These are phyloP conservation scores for Paradisaea rubra DNA, from an alignment of 2,113 vertebrate species.

Conservation along the genomic window DNA sequence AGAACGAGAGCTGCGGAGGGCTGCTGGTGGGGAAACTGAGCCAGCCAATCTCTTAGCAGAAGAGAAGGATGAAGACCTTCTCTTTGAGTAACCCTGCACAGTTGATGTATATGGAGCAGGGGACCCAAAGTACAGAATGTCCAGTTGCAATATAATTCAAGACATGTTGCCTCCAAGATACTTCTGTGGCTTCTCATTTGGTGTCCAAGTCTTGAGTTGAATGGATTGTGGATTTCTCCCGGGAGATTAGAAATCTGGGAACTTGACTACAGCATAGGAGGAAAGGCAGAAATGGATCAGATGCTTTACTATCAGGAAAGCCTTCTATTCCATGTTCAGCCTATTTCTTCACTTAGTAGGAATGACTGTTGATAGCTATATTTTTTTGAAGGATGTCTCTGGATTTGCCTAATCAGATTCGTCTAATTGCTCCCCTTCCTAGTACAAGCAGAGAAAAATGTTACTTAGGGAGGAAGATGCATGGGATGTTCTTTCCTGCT, in stretches of 20 bases:
- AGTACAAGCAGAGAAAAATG: background rate
- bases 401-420: background rate
- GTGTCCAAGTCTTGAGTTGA: slow-evolving; percentile 21
- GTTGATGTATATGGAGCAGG: background rate
- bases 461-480: background rate
- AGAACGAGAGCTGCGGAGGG: slow-evolving; percentile 77
- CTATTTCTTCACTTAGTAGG: background rate
- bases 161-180: slow-evolving; percentile 35
- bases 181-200: slow-evolving; percentile 40
- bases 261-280: background rate
- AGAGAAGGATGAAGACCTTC: slow-evolving; percentile 90
- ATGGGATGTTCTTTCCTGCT: background rate
- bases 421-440: background rate
- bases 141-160: slow-evolving; percentile 1
- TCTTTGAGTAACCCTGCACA: slow-evolving; percentile 82
- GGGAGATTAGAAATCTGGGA: slow-evolving; percentile 32
- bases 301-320: background rate
- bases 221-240: slow-evolving; percentile 51
- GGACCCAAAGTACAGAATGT: background rate
- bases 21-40: slow-evolving; percentile 76
- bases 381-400: background rate
- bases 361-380: background rate
- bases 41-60: slow-evolving; percentile 89
- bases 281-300: background rate
- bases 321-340: background rate